Evolutionary conservation across 2,888 invertebrate genomes (phyloP).

Genomic region (Adineta ricciae): DNA sequence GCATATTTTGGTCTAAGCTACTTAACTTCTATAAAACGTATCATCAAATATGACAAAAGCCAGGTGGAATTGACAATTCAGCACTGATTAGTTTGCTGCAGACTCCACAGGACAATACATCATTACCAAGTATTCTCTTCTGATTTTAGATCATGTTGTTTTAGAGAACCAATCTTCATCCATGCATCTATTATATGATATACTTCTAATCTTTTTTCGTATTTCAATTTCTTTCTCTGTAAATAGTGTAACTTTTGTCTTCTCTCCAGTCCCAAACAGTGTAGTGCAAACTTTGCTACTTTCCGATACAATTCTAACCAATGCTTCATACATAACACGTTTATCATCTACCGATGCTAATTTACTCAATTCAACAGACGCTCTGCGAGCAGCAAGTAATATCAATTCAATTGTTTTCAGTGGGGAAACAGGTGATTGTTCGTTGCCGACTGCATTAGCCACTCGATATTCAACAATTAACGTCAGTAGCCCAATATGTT

Average conservation of each 20-base stretch:
- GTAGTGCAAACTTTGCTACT: background rate
- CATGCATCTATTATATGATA: background rate
- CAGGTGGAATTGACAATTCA: too few relatives aligned
- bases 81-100: too few relatives aligned
- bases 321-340: background rate
- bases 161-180: background rate
- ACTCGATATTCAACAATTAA: background rate
- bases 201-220: background rate
- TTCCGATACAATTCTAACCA: background rate
- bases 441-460: background rate
- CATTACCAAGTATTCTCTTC: background rate
- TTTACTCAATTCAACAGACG: background rate
- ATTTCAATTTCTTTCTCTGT: background rate
- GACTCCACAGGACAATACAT: too few relatives aligned
- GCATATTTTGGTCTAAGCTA: too few relatives aligned
- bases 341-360: background rate
- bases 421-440: conserved; percentile 2
- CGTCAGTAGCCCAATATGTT: background rate
- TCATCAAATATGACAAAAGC: too few relatives aligned
- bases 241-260: background rate
- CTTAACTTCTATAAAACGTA: too few relatives aligned
- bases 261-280: background rate
- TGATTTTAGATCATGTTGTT: background rate
- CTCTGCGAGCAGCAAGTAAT: background rate
- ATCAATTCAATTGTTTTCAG: background rate